Conservation (phyloP, 2,888 invertebrate species). For the Atethmia centrago region DNA sequence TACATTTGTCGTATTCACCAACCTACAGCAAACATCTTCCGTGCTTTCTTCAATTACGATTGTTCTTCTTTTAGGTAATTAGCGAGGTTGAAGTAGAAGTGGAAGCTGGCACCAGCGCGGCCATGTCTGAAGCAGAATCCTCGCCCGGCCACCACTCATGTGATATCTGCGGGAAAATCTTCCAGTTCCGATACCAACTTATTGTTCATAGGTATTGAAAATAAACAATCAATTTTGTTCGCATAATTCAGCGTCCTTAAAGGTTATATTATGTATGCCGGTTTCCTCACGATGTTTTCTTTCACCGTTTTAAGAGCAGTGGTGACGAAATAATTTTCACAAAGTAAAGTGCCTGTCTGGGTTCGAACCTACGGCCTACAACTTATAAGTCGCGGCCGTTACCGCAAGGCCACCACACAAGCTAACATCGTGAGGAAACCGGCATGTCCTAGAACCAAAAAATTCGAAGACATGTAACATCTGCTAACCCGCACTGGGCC, state of each 20-base stretch:
- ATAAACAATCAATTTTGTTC: conserved; percentile 22
- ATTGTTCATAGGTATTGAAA: conserved; percentile 93
- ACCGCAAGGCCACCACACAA: too few species aligned
- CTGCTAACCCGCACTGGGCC: too few species aligned
- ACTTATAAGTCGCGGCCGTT: too few species aligned
- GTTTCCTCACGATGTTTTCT: too few species aligned
- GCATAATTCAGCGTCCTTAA: not conserved
- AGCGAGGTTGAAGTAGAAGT: conserved; percentile 88
- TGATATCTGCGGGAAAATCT: conserved; percentile 96
- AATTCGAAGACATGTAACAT: too few species aligned
- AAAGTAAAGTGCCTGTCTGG: too few species aligned
- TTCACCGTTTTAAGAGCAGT: too few species aligned
- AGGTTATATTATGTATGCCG: conserved; percentile 25
- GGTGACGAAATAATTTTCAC: too few species aligned
- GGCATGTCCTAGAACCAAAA: too few species aligned
- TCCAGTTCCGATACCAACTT: conserved; percentile 96
- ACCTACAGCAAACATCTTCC: not conserved
- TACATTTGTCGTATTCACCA: not conserved
- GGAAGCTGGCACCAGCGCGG: conserved; percentile 90
- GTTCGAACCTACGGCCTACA: too few species aligned
- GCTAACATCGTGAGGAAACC: too few species aligned
- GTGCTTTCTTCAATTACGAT: not conserved
- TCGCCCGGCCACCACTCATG: conserved; percentile 94
- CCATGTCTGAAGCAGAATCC: conserved; percentile 89
- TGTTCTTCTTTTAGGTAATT: conserved; percentile 72